Evolutionary conservation across 2,888 invertebrate species (phyloP), one percentile per base, ranked within the genome.

Genomic region (Cataglyphis livida): DNA sequence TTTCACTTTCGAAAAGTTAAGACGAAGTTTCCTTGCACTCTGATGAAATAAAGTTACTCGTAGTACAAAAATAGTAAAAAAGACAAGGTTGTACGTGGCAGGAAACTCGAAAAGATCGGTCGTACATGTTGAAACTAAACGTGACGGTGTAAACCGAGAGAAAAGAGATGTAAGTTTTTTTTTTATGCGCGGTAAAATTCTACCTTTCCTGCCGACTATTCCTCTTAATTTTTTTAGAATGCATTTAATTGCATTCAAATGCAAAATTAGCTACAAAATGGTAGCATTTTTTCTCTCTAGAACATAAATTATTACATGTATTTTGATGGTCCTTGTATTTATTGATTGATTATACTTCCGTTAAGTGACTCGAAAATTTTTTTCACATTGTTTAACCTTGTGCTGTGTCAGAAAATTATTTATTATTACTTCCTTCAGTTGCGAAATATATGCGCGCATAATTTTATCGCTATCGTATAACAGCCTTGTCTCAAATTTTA

Each of bases 21-120:
- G 35, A 54, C 41, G 41, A 41, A 32, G 28, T 57, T 62, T 51
- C 18, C 57, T 51, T 25, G 61, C 61, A 21, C 25, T 68, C 75
- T 57, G 25, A 35, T 64, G 70, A 74, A 83, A 79, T 73, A 61
- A 79, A 84, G 62, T 84, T 84, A 59, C 65, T 79, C 41, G 18
- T 62, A 68, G 41, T 28, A 35, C 18, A 57, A 79, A 83, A 83
- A 83, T 78, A 66, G 21, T 70, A 15, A 70, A 66, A 73, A 65
- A 65, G 10, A 48, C 7, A 21, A 64, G 65, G n/a, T 35, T 48
- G 70, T 21, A 48, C 83, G 75, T 81, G 84, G 51, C 48, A 62
- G 70, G 68, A 70, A 71, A 82, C 64, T 74, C 62, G 28, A 64
- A 59, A 75, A 28, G 68, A 70, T 70, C 21, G 41, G 41, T 18